A percentile compares a stretch with the other conserved stretches of the same genome.
Evolutionary conservation across 2,888 invertebrate species (phyloP).

Genomic region (Barypeithes pellucidus): DNA sequence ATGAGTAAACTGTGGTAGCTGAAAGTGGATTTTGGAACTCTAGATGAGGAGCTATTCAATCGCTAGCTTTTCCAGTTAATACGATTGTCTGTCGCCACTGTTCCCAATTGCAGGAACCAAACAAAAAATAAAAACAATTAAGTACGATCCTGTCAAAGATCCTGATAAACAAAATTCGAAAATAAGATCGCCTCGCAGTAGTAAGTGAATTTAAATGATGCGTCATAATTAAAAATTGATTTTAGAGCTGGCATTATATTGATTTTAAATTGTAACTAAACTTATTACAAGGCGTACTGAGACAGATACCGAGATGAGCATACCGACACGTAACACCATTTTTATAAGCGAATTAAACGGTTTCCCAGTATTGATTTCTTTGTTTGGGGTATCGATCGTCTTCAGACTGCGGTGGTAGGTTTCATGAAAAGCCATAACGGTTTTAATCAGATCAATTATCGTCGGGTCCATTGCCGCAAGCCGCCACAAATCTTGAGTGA

Average conservation of each 20-base stretch:
- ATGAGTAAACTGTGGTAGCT: too few species aligned
- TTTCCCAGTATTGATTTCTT: slow-evolving; percentile 23
- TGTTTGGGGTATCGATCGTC: slow-evolving; percentile 10
- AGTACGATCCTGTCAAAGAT: not conserved
- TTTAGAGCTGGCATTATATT: slow-evolving; percentile 8
- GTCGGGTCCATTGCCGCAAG: not conserved
- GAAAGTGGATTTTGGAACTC: too few species aligned
- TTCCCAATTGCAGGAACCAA: too few species aligned
- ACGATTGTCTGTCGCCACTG: too few species aligned
- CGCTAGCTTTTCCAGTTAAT: too few species aligned
- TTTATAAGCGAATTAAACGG: slow-evolving; percentile 24
- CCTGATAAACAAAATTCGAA: not conserved
- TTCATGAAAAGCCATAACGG: not conserved
- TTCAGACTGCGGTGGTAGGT: not conserved
- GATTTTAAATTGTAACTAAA: not conserved
- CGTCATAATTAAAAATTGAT: slow-evolving; percentile 20
- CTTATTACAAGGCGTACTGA: not conserved
- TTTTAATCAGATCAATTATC: not conserved
- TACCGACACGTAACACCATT: slow-evolving; percentile 16
- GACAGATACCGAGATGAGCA: not conserved
- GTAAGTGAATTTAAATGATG: slow-evolving; percentile 30
- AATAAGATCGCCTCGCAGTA: not conserved
- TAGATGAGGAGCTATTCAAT: too few species aligned
- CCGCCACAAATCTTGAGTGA: not conserved
- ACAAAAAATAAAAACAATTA: not conserved